Evolutionary conservation across 1,140 invertebrate genomes (phyloP).

Genomic region (Drosophila parvula): DNA sequence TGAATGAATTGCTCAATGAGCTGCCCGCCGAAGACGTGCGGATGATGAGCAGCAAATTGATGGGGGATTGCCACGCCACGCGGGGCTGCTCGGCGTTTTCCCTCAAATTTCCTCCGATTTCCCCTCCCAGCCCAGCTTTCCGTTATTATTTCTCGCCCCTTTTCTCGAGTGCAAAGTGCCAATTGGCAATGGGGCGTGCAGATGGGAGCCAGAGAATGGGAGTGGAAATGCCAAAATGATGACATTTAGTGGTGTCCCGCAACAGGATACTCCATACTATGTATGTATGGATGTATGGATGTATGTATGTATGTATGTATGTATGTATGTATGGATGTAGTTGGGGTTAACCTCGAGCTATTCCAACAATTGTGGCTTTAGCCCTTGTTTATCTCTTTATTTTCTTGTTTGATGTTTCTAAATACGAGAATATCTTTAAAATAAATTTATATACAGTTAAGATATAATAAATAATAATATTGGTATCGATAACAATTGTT

Average conservation of each 20-base stretch:
- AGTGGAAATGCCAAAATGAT: constrained; percentile 34
- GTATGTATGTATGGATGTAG: background rate
- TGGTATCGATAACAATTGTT: no score
- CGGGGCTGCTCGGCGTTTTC: constrained; percentile 1
- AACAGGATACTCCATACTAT: constrained; percentile 1
- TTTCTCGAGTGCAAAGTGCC: constrained; percentile 31
- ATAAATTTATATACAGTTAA: no score
- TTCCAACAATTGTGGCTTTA: background rate
- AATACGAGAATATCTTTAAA: background rate
- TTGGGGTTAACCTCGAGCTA: background rate
- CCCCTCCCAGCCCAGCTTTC: background rate
- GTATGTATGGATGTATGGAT: no score
- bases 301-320: no score
- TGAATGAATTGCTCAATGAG: constrained; percentile 79
- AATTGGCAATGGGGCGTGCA: constrained; percentile 9
- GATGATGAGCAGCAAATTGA: constrained; percentile 47
- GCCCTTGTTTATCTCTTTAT: no score
- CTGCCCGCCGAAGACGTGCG: constrained; percentile 46
- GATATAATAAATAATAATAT: background rate
- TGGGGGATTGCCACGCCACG: constrained; percentile 34
- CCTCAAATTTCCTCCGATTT: background rate
- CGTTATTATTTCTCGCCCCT: constrained; percentile 3
- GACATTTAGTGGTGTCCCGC: constrained; percentile 41
- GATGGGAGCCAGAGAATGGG: background rate
- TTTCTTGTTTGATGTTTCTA: background rate